Evolutionary conservation across 2,113 vertebrate species (phyloP), one percentile per base, ranked within the genome.

Genomic region (Brienomyrus longianalis): DNA sequence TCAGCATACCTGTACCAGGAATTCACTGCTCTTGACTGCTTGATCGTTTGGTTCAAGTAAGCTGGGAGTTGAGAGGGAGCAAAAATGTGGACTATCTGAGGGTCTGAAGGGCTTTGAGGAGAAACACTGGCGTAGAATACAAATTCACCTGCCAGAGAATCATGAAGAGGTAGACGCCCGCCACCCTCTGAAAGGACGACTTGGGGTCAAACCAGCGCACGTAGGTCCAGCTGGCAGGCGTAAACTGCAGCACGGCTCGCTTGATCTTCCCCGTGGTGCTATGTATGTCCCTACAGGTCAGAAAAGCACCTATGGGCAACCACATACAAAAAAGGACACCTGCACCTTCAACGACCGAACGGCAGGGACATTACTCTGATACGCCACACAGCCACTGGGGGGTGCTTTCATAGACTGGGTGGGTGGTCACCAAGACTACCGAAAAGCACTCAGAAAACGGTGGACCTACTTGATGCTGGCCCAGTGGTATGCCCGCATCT

Each of bases 201-300:
- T 98, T 99, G 0, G 98, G 98, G 94, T 99, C 98, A 83, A 99
- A 97, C 98, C 98, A 99, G 90, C 98, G 97, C 13, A 99, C 98
- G 0, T 99, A 99, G 11, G 97, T 99, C 98, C 98, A 99, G 93
- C 98, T 99, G 8, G 98, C 98, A 0, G 98, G 98, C 2, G 98
- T 99, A 92, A 99, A 99, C 94, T 99, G 98, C 21, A 99, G 90
- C 39, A 96, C 97, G 0, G 98, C 98, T 70, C 98, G 96, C 91
- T 99, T 99, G 92, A 99, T 97, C 94, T 99, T 99, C 66, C 98
- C 98, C 0, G 98, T 99, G 88, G 98, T 99, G 3, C 97, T 98
- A 92, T 99, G 98, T 94, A 99, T 99, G 94, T 99, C 98, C 92
- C 98, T 99, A 8, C 21, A 23, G 62, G 62, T 31, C n/a, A 86